phyloP scores from a whole-genome alignment of 2,797 vertebrate species.

The Ctenopoma kingsleyae region DNA sequence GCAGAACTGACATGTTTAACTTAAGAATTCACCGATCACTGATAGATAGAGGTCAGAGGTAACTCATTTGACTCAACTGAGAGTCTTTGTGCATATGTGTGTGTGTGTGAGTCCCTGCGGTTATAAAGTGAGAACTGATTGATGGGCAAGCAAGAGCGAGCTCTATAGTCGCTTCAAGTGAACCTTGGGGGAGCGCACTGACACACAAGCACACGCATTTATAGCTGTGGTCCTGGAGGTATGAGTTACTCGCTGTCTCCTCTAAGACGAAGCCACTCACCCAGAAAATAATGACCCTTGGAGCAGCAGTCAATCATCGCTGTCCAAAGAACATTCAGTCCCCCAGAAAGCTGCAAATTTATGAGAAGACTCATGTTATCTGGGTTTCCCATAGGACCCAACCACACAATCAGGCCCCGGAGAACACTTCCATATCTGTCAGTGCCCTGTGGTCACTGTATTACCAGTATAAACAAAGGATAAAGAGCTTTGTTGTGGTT shows the following conservation, averaged over 20 bases:
- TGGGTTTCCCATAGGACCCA: slow-evolving; percentile 43
- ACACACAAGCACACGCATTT: slow-evolving; percentile 55
- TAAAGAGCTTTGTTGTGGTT: slow-evolving; percentile 17
- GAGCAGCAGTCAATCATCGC: slow-evolving; percentile 67
- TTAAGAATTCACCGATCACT: slow-evolving; percentile 26
- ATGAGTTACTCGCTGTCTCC: slow-evolving; percentile 70
- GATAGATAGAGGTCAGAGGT: slow-evolving; percentile 25
- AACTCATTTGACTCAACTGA: neutral
- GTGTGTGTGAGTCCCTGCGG: slow-evolving; percentile 15
- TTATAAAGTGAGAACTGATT: slow-evolving; percentile 72
- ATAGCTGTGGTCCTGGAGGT: slow-evolving; percentile 58
- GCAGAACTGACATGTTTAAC: slow-evolving; percentile 23
- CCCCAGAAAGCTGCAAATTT: slow-evolving; percentile 51
- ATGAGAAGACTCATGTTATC: slow-evolving; percentile 61
- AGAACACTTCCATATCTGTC: slow-evolving; percentile 31
- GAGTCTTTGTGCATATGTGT: slow-evolving; percentile 1
- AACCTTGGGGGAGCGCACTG: slow-evolving; percentile 35
- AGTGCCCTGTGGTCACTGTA: neutral
- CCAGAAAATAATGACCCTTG: slow-evolving; percentile 69
- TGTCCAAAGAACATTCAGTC: slow-evolving; percentile 49
- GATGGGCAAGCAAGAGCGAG: slow-evolving; percentile 48
- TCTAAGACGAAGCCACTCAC: slow-evolving; percentile 54
- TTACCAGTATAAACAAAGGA: slow-evolving; percentile 15
- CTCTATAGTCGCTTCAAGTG: slow-evolving; percentile 43
- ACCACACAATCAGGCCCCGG: slow-evolving; percentile 25